These are phyloP conservation scores for Leptinotarsa defecta DNA, from an alignment of 1,140 invertebrate genomes.

Conservation along the genomic window DNA sequence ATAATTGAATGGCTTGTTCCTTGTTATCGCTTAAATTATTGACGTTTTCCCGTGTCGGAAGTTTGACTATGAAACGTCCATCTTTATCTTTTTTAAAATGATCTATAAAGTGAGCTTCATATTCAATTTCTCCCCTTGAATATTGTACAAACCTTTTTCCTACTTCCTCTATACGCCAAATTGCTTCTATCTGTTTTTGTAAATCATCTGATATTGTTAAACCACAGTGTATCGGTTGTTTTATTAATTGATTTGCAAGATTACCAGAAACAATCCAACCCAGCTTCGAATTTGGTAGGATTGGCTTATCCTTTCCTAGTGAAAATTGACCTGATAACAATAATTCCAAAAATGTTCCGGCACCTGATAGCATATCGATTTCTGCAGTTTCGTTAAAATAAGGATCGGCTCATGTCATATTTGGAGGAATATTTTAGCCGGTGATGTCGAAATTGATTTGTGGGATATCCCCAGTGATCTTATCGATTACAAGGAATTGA, in stretches of 20 bases:
- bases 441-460: slow-evolving; percentile 16
- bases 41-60: slow-evolving; percentile 5
- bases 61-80: slow-evolving; percentile 26
- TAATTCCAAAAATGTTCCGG: slow-evolving; percentile 22
- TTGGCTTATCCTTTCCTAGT: slow-evolving; percentile 18
- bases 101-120: slow-evolving; percentile 12
- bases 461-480: slow-evolving; percentile 29
- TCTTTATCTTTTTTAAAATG: slow-evolving; percentile 3
- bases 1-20: slow-evolving; percentile 22
- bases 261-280: slow-evolving; percentile 28
- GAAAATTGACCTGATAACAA: slow-evolving; percentile 19
- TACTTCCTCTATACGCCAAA: slow-evolving; percentile 9
- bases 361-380: slow-evolving; percentile 27
- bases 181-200: slow-evolving; percentile 14
- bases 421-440: slow-evolving; percentile 7
- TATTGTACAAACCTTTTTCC: background rate
- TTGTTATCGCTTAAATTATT: slow-evolving; percentile 5
- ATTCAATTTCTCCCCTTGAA: background rate
- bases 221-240: slow-evolving; percentile 1
- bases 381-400: slow-evolving; percentile 17
- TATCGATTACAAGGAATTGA: slow-evolving; percentile 34
- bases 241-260: background rate
- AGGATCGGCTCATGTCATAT: slow-evolving; percentile 23
- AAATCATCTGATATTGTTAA: background rate
- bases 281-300: slow-evolving; percentile 27